A percentile compares a stretch with the other conserved stretches of the same genome.
Conservation (phyloP, 2,888 invertebrate genomes). For the Caenorhabditis japonica region DNA sequence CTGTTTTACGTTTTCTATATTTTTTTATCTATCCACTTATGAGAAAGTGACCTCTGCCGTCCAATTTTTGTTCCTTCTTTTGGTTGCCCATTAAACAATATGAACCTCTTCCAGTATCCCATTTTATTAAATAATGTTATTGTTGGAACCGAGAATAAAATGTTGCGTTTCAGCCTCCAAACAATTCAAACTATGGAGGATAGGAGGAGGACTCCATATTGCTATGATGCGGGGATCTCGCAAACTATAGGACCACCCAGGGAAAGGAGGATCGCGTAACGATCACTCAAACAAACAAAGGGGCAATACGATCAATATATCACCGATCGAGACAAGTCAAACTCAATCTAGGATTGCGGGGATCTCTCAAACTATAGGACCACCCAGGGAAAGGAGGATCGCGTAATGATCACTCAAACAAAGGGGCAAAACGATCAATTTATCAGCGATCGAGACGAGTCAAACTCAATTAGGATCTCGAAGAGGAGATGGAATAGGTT, state of each 20-base stretch:
- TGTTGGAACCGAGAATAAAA: conserved; percentile 50
- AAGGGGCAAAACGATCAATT: conserved; percentile 12
- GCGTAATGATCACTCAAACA: conserved; percentile 24
- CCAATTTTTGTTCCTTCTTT: conserved; percentile 8
- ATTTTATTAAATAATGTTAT: conserved; percentile 32
- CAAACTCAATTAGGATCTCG: conserved; percentile 24
- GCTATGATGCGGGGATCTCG: conserved; percentile 18
- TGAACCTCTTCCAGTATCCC: conserved; percentile 25
- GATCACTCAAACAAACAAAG: conserved; percentile 24
- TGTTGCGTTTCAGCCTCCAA: conserved; percentile 52
- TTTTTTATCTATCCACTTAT: conserved; percentile 32
- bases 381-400: conserved; percentile 29
- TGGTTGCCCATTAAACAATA: conserved; percentile 1
- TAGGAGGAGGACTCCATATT: conserved; percentile 39
- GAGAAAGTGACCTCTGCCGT: conserved; percentile 6
- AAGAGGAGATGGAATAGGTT: conserved; percentile 6
- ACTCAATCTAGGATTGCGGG: conserved; percentile 17
- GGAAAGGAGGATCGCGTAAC: conserved; percentile 27
- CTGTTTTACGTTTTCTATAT: conserved; percentile 21
- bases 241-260: conserved; percentile 22
- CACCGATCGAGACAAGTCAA: conserved; percentile 22
- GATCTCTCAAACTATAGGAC: conserved; percentile 20
- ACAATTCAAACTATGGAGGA: conserved; percentile 48
- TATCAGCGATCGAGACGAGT: conserved; percentile 27
- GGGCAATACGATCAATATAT: conserved; percentile 17